A percentile compares a stretch with the other conserved stretches of the same genome.
Evolutionary conservation across 1,140 invertebrate genomes (phyloP).

Genomic region (Aleiodes sp.): DNA sequence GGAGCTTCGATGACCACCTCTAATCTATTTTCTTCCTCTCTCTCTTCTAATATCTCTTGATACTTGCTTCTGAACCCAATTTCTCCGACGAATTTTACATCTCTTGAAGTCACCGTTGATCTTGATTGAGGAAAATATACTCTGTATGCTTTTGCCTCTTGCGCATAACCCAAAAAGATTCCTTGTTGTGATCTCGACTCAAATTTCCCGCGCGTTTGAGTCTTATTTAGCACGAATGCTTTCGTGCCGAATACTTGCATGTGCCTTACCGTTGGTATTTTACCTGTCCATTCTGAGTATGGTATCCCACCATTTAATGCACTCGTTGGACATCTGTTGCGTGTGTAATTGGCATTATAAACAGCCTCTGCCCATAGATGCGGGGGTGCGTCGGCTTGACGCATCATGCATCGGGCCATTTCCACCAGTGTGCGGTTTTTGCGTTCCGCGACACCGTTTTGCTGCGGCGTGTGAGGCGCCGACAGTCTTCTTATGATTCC

Average conservation of each 20-base stretch:
- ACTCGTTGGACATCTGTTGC: constrained; percentile 46
- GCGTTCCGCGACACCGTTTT: constrained; percentile 40
- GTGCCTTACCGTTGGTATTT: constrained; percentile 29
- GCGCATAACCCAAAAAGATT: background rate
- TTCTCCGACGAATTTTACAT: constrained; percentile 26
- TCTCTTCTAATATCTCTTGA: constrained; percentile 23
- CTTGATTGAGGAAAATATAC: background rate
- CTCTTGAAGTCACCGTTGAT: too few species aligned
- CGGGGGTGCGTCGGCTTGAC: constrained; percentile 9
- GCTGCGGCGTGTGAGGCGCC: constrained; percentile 37
- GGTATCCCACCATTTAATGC: constrained; percentile 36
- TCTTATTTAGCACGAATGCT: constrained; percentile 11
- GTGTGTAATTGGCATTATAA: constrained; percentile 46
- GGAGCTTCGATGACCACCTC: too few species aligned
- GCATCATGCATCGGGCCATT: constrained; percentile 44
- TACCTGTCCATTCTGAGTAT: constrained; percentile 36
- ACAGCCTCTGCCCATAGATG: constrained; percentile 55
- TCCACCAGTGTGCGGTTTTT: constrained; percentile 44
- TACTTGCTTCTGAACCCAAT: constrained; percentile 15
- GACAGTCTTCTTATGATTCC: constrained; percentile 36
- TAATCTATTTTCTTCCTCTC: background rate
- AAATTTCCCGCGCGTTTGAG: background rate
- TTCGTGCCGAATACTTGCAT: constrained; percentile 37
- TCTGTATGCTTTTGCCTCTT: background rate
- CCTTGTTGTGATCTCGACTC: background rate